Evolutionary conservation across 2,888 invertebrate genomes (phyloP).

Genomic region (Trimorus sp.): DNA sequence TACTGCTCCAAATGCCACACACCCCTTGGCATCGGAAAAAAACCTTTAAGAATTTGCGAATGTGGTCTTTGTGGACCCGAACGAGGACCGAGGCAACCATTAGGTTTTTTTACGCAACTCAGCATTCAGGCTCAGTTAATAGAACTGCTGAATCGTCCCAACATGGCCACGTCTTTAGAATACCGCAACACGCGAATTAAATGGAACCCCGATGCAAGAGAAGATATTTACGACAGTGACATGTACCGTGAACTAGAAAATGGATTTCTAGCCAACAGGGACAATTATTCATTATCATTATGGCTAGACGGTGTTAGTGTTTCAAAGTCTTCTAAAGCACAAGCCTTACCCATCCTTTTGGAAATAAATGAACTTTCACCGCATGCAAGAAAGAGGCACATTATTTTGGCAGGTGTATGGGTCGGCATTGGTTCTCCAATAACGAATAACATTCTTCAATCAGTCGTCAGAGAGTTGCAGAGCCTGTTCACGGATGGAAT

Average conservation of each 20-base stretch:
- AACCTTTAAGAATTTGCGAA: too few relatives aligned
- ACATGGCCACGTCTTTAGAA: too few relatives aligned
- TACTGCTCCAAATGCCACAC: too few relatives aligned
- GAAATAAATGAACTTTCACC: constrained; percentile 28
- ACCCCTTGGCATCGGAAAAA: too few relatives aligned
- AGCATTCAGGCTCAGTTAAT: too few relatives aligned
- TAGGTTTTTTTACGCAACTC: too few relatives aligned
- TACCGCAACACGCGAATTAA: too few relatives aligned
- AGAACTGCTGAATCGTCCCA: too few relatives aligned
- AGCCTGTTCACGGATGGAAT: constrained; percentile 3
- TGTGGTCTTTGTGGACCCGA: too few relatives aligned
- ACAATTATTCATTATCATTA: constrained; percentile 24
- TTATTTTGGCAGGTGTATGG: constrained; percentile 33
- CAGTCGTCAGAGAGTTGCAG: constrained; percentile 27
- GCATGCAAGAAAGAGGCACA: constrained; percentile 23
- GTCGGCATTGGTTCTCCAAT: constrained; percentile 28
- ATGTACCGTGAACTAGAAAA: constrained; percentile 24
- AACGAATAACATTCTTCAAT: constrained; percentile 23
- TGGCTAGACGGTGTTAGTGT: constrained; percentile 50
- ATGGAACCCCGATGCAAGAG: too few relatives aligned
- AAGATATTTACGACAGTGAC: constrained; percentile 35
- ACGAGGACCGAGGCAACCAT: too few relatives aligned
- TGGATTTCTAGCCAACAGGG: constrained; percentile 15
- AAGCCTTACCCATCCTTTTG: constrained; percentile 22
- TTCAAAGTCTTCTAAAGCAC: constrained; percentile 22